Evolutionary conservation across 2,113 vertebrate genomes (phyloP).

Genomic region (Lophura nycthemera): DNA sequence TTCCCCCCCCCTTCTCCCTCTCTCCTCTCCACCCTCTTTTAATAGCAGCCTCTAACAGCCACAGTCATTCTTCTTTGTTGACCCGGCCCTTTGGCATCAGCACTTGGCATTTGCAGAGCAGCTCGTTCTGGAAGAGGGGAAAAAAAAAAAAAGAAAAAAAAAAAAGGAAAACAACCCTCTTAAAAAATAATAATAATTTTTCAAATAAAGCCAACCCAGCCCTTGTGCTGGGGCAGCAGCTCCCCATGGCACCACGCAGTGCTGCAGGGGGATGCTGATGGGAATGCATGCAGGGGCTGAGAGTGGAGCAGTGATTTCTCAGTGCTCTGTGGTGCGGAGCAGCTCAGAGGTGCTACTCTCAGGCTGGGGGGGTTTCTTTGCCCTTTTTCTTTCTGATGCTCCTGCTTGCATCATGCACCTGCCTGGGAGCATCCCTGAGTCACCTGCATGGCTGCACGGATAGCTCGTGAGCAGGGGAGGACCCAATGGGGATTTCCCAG

Average conservation of each 20-base stretch:
- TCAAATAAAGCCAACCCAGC: not conserved
- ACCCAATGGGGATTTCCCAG: not conserved
- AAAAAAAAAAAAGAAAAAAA: not conserved
- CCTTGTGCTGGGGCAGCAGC: conserved; percentile 1
- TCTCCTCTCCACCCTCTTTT: conserved; percentile 62
- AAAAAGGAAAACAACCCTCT: not conserved
- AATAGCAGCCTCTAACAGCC: conserved; percentile 69
- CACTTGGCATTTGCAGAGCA: conserved; percentile 68
- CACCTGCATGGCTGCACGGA: not conserved
- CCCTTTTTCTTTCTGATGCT: not conserved
- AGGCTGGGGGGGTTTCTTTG: not conserved
- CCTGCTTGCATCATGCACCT: not conserved
- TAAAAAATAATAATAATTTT: not conserved
- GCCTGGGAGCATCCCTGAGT: conserved; percentile 13
- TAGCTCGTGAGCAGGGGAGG: not conserved
- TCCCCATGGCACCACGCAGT: not conserved
- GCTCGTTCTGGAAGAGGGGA: conserved; percentile 29
- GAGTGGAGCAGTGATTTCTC: not conserved
- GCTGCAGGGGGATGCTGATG: accelerated
- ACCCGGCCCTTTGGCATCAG: conserved; percentile 71
- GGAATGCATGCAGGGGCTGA: not conserved
- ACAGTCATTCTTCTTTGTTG: conserved; percentile 70
- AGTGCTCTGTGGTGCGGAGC: accelerated
- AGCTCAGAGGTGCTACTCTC: not conserved
- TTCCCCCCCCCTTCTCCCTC: not conserved